Base-by-base conservation (phyloP, 2,797 vertebrate genomes). In the Silurus lanzhouensis region DNA sequence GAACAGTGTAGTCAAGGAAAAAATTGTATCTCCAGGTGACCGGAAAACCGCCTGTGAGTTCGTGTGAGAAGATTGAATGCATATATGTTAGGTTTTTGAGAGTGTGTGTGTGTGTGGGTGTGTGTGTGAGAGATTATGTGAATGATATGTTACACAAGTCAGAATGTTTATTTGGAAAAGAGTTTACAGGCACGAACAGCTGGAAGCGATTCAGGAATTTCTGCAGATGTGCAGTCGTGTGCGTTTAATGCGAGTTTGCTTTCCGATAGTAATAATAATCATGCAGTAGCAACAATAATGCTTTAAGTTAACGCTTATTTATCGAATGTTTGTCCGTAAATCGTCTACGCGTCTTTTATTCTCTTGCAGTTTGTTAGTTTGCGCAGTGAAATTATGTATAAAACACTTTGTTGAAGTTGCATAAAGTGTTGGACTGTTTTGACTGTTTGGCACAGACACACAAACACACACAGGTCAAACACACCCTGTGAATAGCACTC, bases 381-480 rank as follows among this genome's bases (percentile, higher is more conserved):
- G 17, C 25, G 0, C 10, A 71, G n/a, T 61, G 5, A 3, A 19
- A 52, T 60, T 6, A 15, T 64, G 13, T n/a, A 8, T 27, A 25
- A 52, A 75, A 57, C 19, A 27, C 74, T 58, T 2, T 14, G 1
- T 74, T n/a, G 12, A 55, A 57, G 22, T 57, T 70, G 22, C 52
- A 19, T 70, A 27, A 60, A 46, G n/a, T 61, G 1, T 6, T 64
- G 44, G 1, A 19, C 2, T 46, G 31, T 46, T 15, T 2, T 8
- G 15, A 60, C 20, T 63, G 77, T 48, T 46, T 64, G 60, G 27
- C 61, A 5, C 77, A 48, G 15, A 58, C 4, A 9, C 75, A 38
- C 17, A 76, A 17, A 48, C 52, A 61, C 76, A 78, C 31, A 68
- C 67, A 72, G 48, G 75, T 88, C 74, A 81, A 68, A 38, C 66